phyloP scores from a whole-genome alignment of 2,888 invertebrate genomes.

The Lasioglossum figueresi region DNA sequence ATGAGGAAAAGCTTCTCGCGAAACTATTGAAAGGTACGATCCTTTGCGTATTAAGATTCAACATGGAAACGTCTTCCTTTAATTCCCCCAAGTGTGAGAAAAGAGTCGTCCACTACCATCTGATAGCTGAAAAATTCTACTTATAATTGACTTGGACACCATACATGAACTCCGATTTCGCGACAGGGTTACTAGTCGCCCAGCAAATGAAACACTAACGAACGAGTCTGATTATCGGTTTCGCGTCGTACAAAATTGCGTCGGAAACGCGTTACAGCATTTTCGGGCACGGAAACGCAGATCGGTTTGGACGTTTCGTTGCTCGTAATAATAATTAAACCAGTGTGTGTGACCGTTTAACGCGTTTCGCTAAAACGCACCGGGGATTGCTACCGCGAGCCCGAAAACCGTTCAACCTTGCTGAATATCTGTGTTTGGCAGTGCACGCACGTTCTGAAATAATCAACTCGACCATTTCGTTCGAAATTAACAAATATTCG shows the following conservation, averaged over 20 bases:
- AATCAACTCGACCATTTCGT: background rate
- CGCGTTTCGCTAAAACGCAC: constrained; percentile 20
- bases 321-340: constrained; percentile 39
- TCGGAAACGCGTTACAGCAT: background rate
- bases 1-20: background rate
- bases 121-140: background rate
- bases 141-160: background rate
- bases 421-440: constrained; percentile 15
- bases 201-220: background rate
- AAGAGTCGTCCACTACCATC: background rate
- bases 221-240: background rate
- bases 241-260: background rate
- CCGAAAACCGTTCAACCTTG: background rate
- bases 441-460: background rate
- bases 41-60: background rate
- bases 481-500: background rate
- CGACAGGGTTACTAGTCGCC: background rate
- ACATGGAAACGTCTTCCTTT: background rate
- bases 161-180: background rate
- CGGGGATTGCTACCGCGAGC: background rate
- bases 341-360: constrained; percentile 14
- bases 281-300: background rate
- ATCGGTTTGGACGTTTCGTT: background rate
- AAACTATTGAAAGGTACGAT: background rate
- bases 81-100: background rate